Evolutionary conservation across 2,797 vertebrate genomes (phyloP), one percentile per base, ranked within the genome.

Genomic region (Momotus momota): DNA sequence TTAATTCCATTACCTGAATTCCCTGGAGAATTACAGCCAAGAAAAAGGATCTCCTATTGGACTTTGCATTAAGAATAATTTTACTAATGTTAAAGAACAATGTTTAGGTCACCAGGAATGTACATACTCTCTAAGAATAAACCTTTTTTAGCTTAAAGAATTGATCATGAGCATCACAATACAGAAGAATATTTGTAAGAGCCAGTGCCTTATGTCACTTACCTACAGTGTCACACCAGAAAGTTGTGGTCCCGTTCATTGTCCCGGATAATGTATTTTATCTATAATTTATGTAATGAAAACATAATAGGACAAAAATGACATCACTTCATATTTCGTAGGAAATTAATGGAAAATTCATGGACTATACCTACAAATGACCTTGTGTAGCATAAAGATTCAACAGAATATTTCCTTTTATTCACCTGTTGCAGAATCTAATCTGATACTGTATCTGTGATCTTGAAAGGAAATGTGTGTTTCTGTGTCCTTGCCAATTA

Each of bases 1-100:
- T 86, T 92, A 6, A 64, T 93, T 92, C 73, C 54, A 29, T 92
- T 92, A 55, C 65, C 23, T 43, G 74, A 86, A 65, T 62, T 90
- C 16, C 27, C 25, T 74, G 38, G 11, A 81, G 52, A 92, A 61
- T 60, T 88, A 25, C 35, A 67, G 65, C 27, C 41, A 90, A 80
- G 64, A 72, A 78, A 67, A 88, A 48, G 6, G 13, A 67, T 80
- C 22, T 81, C 45, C 43, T 66, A 18, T 58, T 89, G n/a, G 26
- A 90, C 16, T 73, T 91, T 49, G 23, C 52, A 31, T 70, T 87
- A 82, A 55, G 38, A 58, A 8, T 54, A 45, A 60, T 80, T 88
- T 49, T 49, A 25, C 46, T 64, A 1, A 83, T 45, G 64, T 43
- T 87, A 45, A 83, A 80, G 40, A 90, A 33, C 7, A 27, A 43